Percentiles rank a stretch among this genome's conserved stretches.
phyloP scores from a whole-genome alignment of 2,113 vertebrate species.

The Dendrocopos noguchii region DNA sequence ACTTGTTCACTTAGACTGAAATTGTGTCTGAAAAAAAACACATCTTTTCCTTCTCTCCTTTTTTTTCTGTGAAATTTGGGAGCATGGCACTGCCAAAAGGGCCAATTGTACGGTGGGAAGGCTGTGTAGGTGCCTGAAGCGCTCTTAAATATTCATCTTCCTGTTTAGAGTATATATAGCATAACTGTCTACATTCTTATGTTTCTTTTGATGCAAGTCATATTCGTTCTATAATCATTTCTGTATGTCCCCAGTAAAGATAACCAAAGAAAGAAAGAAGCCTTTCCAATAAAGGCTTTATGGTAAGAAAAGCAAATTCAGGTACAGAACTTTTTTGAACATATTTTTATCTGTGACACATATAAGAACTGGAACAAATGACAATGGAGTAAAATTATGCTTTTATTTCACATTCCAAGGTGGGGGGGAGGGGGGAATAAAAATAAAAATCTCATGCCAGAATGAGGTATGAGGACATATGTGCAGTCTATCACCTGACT shows the following conservation, averaged over 20 bases:
- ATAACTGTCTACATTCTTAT: not conserved
- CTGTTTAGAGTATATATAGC: not conserved
- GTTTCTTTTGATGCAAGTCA: not conserved
- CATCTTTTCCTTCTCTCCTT: not conserved
- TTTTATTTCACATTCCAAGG: slow-evolving; percentile 17
- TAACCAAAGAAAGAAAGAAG: not conserved
- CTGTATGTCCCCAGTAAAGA: not conserved
- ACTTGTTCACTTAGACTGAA: not conserved
- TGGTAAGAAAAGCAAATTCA: not conserved
- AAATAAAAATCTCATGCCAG: not conserved
- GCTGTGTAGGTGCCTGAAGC: not conserved
- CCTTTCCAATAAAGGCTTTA: not conserved
- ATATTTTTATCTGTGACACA: not conserved
- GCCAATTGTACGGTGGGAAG: not conserved
- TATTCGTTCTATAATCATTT: not conserved
- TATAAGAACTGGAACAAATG: not conserved
- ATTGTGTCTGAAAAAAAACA: not conserved
- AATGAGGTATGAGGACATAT: slow-evolving; percentile 66
- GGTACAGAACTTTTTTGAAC: not conserved
- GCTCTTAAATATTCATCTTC: not conserved
- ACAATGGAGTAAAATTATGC: not conserved
- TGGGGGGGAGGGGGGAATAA: too few relatives aligned
- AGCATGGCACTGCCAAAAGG: not conserved
- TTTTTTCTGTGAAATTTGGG: not conserved
- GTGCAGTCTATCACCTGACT: slow-evolving; percentile 70